Evolutionary conservation across 2,113 vertebrate species (phyloP).

Genomic region (Gulo gulo): DNA sequence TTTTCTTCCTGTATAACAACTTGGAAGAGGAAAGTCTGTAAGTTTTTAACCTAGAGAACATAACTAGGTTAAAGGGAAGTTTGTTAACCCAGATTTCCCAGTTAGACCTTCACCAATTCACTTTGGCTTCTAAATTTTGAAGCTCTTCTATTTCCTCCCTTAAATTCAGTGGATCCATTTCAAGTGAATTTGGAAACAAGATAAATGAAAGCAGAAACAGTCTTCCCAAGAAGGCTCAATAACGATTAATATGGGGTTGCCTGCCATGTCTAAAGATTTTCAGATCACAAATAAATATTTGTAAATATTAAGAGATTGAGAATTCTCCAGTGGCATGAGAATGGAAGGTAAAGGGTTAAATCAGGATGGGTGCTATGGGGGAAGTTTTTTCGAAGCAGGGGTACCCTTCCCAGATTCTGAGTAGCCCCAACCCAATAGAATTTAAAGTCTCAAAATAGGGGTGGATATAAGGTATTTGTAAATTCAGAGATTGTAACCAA

Average conservation of each 20-base stretch:
- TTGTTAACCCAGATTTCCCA: background rate
- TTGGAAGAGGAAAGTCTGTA: background rate
- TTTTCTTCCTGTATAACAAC: background rate
- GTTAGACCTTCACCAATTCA: background rate
- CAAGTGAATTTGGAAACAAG: background rate
- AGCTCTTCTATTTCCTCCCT: background rate
- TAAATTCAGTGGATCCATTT: conserved; percentile 10
- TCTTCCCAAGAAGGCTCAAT: background rate
- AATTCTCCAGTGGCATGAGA: background rate
- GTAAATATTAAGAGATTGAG: background rate
- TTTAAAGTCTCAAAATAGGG: background rate
- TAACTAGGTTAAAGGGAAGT: background rate
- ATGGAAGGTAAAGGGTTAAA: background rate
- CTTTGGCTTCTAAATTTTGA: background rate
- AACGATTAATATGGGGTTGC: background rate
- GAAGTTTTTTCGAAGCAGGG: background rate
- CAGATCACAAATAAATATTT: background rate
- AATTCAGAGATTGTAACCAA: background rate
- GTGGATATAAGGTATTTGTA: background rate
- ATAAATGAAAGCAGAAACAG: background rate
- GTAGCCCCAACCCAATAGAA: background rate
- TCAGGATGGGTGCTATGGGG: background rate
- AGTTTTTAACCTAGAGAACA: background rate
- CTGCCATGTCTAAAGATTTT: background rate
- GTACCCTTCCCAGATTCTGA: background rate